A percentile compares a stretch with the other conserved stretches of the same genome.
phyloP scores from a whole-genome alignment of 1,140 invertebrate genomes.

The Harpegnathos saltator region DNA sequence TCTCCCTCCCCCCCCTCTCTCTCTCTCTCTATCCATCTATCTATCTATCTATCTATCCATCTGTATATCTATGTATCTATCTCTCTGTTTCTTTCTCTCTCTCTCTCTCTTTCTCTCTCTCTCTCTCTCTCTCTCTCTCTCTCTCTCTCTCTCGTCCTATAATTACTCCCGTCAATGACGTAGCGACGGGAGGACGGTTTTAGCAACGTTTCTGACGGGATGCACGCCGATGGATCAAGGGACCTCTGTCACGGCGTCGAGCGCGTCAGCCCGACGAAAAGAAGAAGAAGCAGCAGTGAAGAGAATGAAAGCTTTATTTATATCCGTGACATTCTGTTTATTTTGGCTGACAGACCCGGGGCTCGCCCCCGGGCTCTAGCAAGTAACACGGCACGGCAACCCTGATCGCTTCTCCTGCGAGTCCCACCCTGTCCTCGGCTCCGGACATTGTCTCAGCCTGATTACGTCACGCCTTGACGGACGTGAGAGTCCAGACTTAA shows the following conservation, averaged over 20 bases:
- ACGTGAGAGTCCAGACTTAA: not conserved
- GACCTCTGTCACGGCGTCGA: conserved; percentile 45
- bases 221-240: conserved; percentile 61
- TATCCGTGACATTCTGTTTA: conserved; percentile 83
- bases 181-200: conserved; percentile 44
- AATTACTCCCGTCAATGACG: conserved; percentile 64
- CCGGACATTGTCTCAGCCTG: conserved; percentile 3
- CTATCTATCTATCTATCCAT: too few relatives aligned
- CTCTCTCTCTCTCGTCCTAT: conserved; percentile 31
- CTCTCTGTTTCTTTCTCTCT: too few relatives aligned
- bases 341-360: conserved; percentile 79
- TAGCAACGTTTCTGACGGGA: conserved; percentile 52
- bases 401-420: conserved; percentile 9
- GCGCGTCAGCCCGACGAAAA: conserved; percentile 66
- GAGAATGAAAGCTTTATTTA: conserved; percentile 82
- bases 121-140: too few relatives aligned
- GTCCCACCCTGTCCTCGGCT: not conserved
- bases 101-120: too few relatives aligned
- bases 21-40: too few relatives aligned
- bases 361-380: conserved; percentile 55
- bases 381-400: conserved; percentile 44
- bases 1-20: too few relatives aligned
- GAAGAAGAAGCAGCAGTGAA: conserved; percentile 47
- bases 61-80: too few relatives aligned
- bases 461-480: conserved; percentile 36